These are phyloP conservation scores for Dermochelys coriacea DNA, from an alignment of 2,797 vertebrate species.

Conservation along the genomic window DNA sequence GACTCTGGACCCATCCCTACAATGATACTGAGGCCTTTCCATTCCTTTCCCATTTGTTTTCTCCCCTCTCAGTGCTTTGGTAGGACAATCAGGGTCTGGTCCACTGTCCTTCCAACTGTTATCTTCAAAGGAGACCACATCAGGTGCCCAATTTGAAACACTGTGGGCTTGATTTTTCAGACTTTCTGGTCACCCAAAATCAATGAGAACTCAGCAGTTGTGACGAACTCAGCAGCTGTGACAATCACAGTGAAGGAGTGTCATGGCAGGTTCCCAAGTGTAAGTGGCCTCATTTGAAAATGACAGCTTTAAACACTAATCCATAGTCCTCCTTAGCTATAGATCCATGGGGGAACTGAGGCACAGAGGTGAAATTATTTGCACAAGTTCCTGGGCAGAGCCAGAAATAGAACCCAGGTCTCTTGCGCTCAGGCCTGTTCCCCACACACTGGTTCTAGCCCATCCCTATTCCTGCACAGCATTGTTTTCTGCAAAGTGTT, in stretches of 20 bases:
- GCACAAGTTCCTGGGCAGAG: neutral
- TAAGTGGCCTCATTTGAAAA: neutral
- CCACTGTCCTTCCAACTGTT: neutral
- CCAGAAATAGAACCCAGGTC: neutral
- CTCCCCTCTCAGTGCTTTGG: neutral
- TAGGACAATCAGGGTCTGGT: neutral
- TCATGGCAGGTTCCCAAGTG: neutral
- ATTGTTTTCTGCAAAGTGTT: neutral
- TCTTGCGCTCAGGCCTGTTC: neutral
- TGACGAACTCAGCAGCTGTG: too few species aligned
- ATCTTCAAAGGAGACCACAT: accelerated
- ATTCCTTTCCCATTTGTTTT: neutral
- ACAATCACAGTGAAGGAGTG: neutral
- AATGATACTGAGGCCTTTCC: neutral
- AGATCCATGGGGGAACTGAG: neutral
- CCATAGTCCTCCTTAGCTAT: neutral
- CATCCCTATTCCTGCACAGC: neutral
- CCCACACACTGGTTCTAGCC: neutral
- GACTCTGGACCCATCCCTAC: neutral
- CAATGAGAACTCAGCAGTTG: neutral
- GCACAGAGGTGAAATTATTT: neutral
- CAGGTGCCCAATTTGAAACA: accelerated
- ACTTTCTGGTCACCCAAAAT: neutral
- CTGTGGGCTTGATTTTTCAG: neutral
- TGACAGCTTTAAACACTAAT: neutral